Base-by-base conservation (phyloP, 2,888 invertebrate genomes). In the Drosophila sordidula region DNA sequence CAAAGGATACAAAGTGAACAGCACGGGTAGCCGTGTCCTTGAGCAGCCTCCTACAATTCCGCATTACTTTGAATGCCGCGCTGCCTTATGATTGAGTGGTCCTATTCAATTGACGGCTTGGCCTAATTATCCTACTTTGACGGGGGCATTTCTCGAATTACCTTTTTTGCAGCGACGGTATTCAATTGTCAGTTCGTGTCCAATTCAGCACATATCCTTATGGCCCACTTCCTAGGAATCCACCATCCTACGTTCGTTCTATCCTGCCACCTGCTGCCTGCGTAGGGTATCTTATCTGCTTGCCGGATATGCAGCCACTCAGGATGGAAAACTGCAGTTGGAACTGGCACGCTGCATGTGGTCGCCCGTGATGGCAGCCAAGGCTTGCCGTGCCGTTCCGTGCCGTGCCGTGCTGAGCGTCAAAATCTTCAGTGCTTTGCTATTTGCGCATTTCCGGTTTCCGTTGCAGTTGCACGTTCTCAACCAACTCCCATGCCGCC, bases 361-460 rank as follows among this genome's bases (percentile, higher is more conserved):
- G 88, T 76, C 66, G 54, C 34, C 46, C 47, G 61, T 42, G 34
- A 12, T 6, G 32, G 54, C 62, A 62, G 46, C 56, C 50, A 49
- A 50, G 52, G 47, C 63, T 51, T 29, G 63, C 66, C n/a, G 52
- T 55, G 51, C 44, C 54, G 54, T 34, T 44, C 16, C 44, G 12
- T 45, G 26, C 39, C 38, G 12, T 45, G 26, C 39, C 38, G 22
- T 87, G 75, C 85, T 75, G 78, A 73, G 79, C 62, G 47, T 70
- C 81, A 81, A 81, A 85, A 85, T 87, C 68, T 70, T 80, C 68
- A 84, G 81, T 84, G 72, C 83, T 72, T 71, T 84, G 86, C 80
- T 75, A 87, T 90, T 90, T 90, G 87, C 90, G 90, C 90, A 90
- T 90, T 90, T 90, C 89, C 90, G 84, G 89, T 75, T 89, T 89